Evolutionary conservation across 2,797 vertebrate species (phyloP), one percentile per base, ranked within the genome.

Genomic region (Ambastaia sidthimunki): DNA sequence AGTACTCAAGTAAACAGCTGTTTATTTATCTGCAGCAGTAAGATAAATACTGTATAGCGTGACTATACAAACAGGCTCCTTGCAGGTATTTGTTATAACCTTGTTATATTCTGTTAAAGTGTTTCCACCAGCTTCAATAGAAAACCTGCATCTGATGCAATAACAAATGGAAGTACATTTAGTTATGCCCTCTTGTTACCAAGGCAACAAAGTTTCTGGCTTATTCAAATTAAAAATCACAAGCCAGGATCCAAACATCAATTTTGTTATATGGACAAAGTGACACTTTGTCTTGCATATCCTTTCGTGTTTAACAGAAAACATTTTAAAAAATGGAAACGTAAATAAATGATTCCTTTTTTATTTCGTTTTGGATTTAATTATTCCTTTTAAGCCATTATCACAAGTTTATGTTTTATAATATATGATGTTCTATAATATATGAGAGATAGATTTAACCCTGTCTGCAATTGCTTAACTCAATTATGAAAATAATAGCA

Each of bases 71-170:
- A 48, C 15, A 62, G 37, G 19, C n/a, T 23, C 47, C 60, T 54
- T 62, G 7, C 13, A 75, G 34, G 31, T 54, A 31, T 75, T 66
- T 62, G 54, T 66, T 75, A 37, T 54, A 75, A 54, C 66, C 60
- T 66, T 66, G 48, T 41, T 28, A 28, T 28, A 28, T 52, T 66
- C 47, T 41, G 47, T 65, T 60, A 63, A 66, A 54, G 28, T 54
- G 9, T 2, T 44, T 44, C 10, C 0, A 11, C 41, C 41, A 44
- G 41, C 50, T 13, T 54, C 52, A 23, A 52, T 23, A 70, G 25
- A 7, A 18, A 60, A 62, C 55, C 41, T 70, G 70, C 25, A 31
- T 69, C 18, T 16, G 21, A 76, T n/a, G 66, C 66, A 69, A 77
- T 68, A 48, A 60, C 25, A 60, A 69, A n/a, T 34, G 23, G 37